Conservation (phyloP, 53 echinoderm and acorn worm genomes). For the Echinarachnius parma region DNA sequence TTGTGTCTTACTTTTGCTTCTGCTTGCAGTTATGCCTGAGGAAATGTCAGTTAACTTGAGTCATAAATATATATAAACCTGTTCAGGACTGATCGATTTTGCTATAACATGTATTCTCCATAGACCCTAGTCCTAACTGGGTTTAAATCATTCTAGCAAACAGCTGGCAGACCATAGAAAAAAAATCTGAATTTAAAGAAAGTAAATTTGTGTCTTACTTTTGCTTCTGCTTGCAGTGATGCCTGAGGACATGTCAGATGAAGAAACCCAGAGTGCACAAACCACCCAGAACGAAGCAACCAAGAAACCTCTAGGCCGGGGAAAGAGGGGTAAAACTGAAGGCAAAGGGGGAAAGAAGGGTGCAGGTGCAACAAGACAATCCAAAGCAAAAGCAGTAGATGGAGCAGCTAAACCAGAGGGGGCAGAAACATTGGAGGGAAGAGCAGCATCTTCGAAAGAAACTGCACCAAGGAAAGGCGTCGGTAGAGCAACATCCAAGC, state of each 20-base stretch:
- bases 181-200: not conserved
- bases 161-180: too few species aligned
- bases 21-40: too few species aligned
- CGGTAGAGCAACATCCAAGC: not conserved
- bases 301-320: not conserved
- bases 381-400: not conserved
- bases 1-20: too few species aligned
- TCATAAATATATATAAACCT: too few species aligned
- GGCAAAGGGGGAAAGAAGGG: not conserved
- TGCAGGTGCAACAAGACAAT: not conserved
- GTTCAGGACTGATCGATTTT: too few species aligned
- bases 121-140: too few species aligned
- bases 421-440: not conserved
- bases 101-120: too few species aligned
- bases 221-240: conserved; percentile 10
- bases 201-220: not conserved
- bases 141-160: too few species aligned
- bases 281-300: not conserved
- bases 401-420: not conserved
- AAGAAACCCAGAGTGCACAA: conserved; percentile 4
- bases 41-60: too few species aligned
- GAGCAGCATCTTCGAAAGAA: conserved; percentile 16
- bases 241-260: conserved; percentile 21
- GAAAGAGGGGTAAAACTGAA: conserved; percentile 5
- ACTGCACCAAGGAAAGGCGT: not conserved